These are phyloP conservation scores for Drosophila gunungcola DNA, from an alignment of 1,140 invertebrate species.

Conservation along the genomic window DNA sequence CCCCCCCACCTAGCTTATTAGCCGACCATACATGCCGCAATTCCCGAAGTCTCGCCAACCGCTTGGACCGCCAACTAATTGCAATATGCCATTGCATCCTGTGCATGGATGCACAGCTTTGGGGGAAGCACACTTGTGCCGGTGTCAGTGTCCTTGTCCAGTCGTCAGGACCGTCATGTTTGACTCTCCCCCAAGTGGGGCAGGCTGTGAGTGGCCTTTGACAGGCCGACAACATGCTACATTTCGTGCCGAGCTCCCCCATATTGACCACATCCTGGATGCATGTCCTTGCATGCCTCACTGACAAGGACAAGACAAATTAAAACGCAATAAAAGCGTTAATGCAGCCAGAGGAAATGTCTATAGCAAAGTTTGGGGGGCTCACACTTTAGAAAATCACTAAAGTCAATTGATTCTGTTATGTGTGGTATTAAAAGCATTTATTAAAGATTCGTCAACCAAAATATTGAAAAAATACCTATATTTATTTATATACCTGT, in stretches of 20 bases:
- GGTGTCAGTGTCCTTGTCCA: constrained; percentile 55
- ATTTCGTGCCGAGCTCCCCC: constrained; percentile 18
- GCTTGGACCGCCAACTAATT: constrained; percentile 65
- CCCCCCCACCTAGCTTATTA: constrained; percentile 57
- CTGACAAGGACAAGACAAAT: constrained; percentile 77
- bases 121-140: constrained; percentile 30
- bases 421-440: no score
- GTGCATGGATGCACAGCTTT: constrained; percentile 38
- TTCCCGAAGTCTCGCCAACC: constrained; percentile 54
- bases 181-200: constrained; percentile 29
- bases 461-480: no score
- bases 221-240: constrained; percentile 69
- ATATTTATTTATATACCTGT: no score
- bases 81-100: constrained; percentile 80
- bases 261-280: constrained; percentile 63
- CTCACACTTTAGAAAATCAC: constrained; percentile 12
- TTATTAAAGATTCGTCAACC: no score
- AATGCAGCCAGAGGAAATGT: constrained; percentile 42
- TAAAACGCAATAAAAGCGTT: constrained; percentile 81
- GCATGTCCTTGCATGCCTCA: constrained; percentile 74
- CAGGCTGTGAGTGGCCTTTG: constrained; percentile 54
- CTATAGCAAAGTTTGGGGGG: not conserved
- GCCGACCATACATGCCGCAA: constrained; percentile 62
- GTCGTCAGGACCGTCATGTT: constrained; percentile 67
- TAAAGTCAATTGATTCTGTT: not conserved